Percentiles rank a stretch among this genome's conserved stretches.
Evolutionary conservation across 1,140 invertebrate genomes (phyloP).

Genomic region (Melitaea cinxia): DNA sequence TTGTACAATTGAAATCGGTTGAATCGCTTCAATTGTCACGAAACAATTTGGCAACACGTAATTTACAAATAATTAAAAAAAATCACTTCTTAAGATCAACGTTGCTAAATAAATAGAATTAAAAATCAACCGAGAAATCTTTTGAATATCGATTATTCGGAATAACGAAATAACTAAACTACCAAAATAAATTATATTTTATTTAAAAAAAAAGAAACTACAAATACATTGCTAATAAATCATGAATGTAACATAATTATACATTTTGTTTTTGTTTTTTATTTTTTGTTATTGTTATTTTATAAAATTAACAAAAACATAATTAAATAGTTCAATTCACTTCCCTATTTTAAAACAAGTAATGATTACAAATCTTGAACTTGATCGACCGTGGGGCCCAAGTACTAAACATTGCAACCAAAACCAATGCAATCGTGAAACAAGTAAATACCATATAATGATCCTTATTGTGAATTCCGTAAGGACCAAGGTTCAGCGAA

Average conservation of each 20-base stretch:
- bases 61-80: constrained; percentile 24
- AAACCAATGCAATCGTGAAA: constrained; percentile 13
- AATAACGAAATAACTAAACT: constrained; percentile 3
- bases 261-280: too few species aligned
- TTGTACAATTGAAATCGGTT: constrained; percentile 23
- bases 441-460: constrained; percentile 6
- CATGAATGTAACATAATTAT: neutral
- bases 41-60: constrained; percentile 20
- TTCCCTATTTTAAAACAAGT: constrained; percentile 59
- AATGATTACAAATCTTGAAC: constrained; percentile 70
- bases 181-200: constrained; percentile 4
- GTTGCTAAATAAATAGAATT: constrained; percentile 25
- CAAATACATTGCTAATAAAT: neutral
- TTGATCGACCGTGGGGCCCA: constrained; percentile 71
- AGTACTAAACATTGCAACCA: constrained; percentile 54
- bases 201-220: neutral
- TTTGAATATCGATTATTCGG: constrained; percentile 7
- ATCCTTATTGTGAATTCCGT: constrained; percentile 32
- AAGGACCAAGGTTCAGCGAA: constrained; percentile 42
- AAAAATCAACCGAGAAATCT: constrained; percentile 19
- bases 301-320: constrained; percentile 42
- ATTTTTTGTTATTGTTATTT: too few species aligned
- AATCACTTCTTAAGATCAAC: constrained; percentile 11
- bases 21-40: constrained; percentile 28
- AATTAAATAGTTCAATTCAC: constrained; percentile 56